phyloP scores from a whole-genome alignment of 2,888 invertebrate species.

The Eudemis profundana region DNA sequence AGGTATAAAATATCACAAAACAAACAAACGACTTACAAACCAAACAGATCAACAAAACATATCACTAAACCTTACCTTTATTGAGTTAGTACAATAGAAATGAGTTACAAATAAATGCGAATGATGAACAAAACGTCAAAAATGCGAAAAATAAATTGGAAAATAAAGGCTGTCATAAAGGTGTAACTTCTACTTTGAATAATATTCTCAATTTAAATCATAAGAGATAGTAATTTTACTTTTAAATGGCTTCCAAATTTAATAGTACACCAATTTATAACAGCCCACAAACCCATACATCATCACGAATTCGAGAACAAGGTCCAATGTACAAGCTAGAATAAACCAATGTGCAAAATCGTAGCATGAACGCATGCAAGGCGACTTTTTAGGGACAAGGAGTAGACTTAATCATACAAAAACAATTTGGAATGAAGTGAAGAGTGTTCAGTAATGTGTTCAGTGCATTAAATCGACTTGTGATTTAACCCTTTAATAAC shows the following conservation, averaged over 20 bases:
- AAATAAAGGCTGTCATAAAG: conserved; percentile 1
- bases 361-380: conserved; percentile 58
- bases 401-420: conserved; percentile 12
- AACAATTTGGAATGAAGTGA: conserved; percentile 4
- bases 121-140: conserved; percentile 18
- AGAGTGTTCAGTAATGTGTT: not conserved
- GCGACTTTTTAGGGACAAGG: conserved; percentile 44
- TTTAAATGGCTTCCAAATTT: not conserved
- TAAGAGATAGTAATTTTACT: too few relatives aligned
- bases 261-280: conserved; percentile 10
- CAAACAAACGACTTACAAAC: conserved; percentile 4
- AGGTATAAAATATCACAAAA: not conserved
- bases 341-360: conserved; percentile 57
- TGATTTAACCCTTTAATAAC: not conserved
- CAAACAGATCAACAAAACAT: conserved; percentile 7
- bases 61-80: conserved; percentile 23
- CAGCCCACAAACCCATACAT: not conserved
- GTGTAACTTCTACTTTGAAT: conserved; percentile 18
- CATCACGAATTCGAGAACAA: conserved; percentile 51
- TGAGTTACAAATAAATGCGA: conserved; percentile 22
- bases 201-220: too few relatives aligned
- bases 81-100: conserved; percentile 33
- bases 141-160: conserved; percentile 9
- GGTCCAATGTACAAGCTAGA: conserved; percentile 78
- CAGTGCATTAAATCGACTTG: not conserved